phyloP scores from a whole-genome alignment of 2,888 invertebrate genomes.

The Thelaira solivaga region DNA sequence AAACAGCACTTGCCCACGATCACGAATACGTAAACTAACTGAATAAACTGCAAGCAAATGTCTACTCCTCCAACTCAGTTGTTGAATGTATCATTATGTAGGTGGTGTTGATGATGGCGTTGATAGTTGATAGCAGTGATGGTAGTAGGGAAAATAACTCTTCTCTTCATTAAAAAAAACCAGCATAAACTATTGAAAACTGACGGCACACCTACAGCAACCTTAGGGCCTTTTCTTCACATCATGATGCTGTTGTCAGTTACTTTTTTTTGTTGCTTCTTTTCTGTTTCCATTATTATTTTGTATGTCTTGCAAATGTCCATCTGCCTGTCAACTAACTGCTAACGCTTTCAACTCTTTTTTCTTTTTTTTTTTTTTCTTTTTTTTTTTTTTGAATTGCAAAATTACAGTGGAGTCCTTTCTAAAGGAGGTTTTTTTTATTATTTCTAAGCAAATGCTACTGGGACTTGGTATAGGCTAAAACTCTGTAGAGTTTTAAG shows the following conservation, averaged over 20 bases:
- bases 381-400: neutral
- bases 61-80: constrained; percentile 10
- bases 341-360: neutral
- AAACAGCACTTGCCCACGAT: constrained; percentile 1
- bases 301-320: constrained; percentile 47
- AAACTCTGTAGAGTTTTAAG: too few species aligned
- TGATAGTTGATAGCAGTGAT: constrained; percentile 2
- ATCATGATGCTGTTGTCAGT: constrained; percentile 43
- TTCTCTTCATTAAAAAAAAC: constrained; percentile 7
- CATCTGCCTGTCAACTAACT: constrained; percentile 49
- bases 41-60: constrained; percentile 26
- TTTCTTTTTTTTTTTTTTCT: too few species aligned
- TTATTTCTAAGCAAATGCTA: too few species aligned
- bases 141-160: constrained; percentile 23
- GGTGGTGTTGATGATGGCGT: constrained; percentile 36
- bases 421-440: neutral
- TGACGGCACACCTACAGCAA: neutral
- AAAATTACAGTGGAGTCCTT: neutral
- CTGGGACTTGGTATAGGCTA: too few species aligned
- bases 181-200: constrained; percentile 29
- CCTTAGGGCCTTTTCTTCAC: constrained; percentile 18
- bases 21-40: too few species aligned
- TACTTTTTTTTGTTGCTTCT: constrained; percentile 1
- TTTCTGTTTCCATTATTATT: neutral
- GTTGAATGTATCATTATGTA: constrained; percentile 29